Evolutionary conservation across 2,797 vertebrate species (phyloP), one percentile per base, ranked within the genome.

Genomic region (Phaenicophaeus curvirostris): DNA sequence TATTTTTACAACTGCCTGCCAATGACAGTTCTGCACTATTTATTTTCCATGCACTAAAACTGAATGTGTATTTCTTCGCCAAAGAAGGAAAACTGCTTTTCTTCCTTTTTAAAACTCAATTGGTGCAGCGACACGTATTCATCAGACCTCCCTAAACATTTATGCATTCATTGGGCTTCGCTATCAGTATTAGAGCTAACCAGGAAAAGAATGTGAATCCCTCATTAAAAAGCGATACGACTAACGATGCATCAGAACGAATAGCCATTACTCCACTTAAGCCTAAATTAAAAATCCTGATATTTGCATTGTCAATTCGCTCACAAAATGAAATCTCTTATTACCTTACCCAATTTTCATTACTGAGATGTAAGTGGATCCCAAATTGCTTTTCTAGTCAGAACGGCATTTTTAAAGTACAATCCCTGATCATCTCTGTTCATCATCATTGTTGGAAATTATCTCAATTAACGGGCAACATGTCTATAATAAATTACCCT

Each of bases 221-320:
- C 94, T 96, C 96, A 96, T 96, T 96, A 97, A 96, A 95, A 92
- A 83, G 89, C 95, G 73, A 65, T 69, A 94, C 69, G 93, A 84
- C 95, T 95, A 97, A 97, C 86, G 96, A 94, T 74, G 88, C 94
- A 62, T 92, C 90, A 57, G 90, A 96, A 96, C 84, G 94, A 97
- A 87, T 80, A 76, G 79, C 94, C 82, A 68, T 92, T 89, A 95
- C 55, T 75, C 82, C 91, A 92, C 96, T 97, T 94, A 97, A 94
- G 94, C 25, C 89, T 96, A 89, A 96, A 97, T 97, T 97, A 96
- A 95, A 97, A 97, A 96, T 85, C 82, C 93, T 86, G 95, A 72
- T 82, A 78, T 85, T 82, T 71, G 93, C 95, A 85, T 83, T 80
- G 71, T 33, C 62, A 50, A 72, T 76, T 96, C 88, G 89, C 63